Conservation (phyloP, 2,113 vertebrate genomes). For the Ictalurus furcatus region DNA sequence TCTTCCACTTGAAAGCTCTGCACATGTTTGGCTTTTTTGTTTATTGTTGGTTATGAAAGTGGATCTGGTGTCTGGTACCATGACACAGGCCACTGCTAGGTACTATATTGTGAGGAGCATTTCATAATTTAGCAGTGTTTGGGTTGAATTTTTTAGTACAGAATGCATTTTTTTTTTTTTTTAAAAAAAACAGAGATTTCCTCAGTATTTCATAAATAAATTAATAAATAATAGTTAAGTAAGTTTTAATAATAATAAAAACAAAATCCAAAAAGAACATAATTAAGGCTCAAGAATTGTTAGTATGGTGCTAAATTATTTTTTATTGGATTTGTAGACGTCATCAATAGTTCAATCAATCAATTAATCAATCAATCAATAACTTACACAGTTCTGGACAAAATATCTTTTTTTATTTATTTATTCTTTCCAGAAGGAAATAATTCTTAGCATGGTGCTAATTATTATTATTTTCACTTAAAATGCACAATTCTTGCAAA, state of each 20-base stretch:
- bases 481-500: too few relatives aligned
- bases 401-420: too few relatives aligned
- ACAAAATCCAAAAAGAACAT: background rate
- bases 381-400: too few relatives aligned
- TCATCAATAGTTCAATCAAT: too few relatives aligned
- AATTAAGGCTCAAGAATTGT: background rate
- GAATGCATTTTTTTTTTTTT: background rate
- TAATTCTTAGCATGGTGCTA: too few relatives aligned
- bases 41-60: background rate
- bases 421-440: too few relatives aligned
- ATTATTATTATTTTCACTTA: too few relatives aligned
- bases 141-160: background rate
- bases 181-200: too few relatives aligned
- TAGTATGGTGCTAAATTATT: too few relatives aligned
- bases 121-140: background rate
- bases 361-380: too few relatives aligned
- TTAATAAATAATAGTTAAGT: background rate
- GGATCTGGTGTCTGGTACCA: background rate
- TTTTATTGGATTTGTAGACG: too few relatives aligned
- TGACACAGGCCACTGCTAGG: background rate
- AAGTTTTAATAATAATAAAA: background rate
- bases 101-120: background rate
- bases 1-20: constrained; percentile 73
- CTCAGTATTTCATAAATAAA: background rate
- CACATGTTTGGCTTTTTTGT: constrained; percentile 51